Evolutionary conservation across 1,140 invertebrate genomes (phyloP).

Genomic region (Leptinotarsa texana): DNA sequence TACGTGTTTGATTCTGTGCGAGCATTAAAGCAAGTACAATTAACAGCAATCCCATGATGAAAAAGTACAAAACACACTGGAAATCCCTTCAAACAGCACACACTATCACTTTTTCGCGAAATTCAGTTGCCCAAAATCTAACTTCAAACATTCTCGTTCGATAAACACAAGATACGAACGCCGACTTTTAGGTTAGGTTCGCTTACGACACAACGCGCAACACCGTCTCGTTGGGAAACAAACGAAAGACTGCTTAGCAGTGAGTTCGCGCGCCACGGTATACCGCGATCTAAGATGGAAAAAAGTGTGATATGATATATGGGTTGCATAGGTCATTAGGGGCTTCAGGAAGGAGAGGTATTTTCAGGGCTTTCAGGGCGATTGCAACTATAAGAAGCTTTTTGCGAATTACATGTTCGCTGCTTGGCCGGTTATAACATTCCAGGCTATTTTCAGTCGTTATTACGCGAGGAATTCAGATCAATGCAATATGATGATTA

Average conservation of each 20-base stretch:
- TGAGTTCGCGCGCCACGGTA: constrained; percentile 9
- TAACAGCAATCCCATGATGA: constrained; percentile 19
- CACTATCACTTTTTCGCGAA: constrained; percentile 12
- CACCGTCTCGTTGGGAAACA: constrained; percentile 16
- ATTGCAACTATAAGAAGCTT: constrained; percentile 23
- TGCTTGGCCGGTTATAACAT: not conserved
- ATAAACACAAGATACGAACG: constrained; percentile 12
- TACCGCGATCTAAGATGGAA: constrained; percentile 21
- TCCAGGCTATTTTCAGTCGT: not conserved
- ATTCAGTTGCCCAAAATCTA: constrained; percentile 7
- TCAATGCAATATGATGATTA: not conserved
- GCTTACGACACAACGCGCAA: constrained; percentile 6
- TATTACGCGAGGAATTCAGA: not conserved
- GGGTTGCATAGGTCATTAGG: constrained; percentile 28
- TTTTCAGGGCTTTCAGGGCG: constrained; percentile 19
- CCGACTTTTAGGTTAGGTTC: constrained; percentile 23
- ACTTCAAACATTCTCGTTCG: constrained; percentile 12
- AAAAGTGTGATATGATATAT: constrained; percentile 24
- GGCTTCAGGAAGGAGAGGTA: constrained; percentile 18
- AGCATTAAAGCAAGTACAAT: constrained; percentile 12
- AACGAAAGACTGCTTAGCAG: constrained; percentile 20
- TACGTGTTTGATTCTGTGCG: constrained; percentile 26
- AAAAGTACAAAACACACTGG: constrained; percentile 12
- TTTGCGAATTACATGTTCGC: constrained; percentile 13
- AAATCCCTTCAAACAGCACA: constrained; percentile 12